Evolutionary conservation across 2,797 vertebrate species (phyloP).

Genomic region (Apodemus agrarius): DNA sequence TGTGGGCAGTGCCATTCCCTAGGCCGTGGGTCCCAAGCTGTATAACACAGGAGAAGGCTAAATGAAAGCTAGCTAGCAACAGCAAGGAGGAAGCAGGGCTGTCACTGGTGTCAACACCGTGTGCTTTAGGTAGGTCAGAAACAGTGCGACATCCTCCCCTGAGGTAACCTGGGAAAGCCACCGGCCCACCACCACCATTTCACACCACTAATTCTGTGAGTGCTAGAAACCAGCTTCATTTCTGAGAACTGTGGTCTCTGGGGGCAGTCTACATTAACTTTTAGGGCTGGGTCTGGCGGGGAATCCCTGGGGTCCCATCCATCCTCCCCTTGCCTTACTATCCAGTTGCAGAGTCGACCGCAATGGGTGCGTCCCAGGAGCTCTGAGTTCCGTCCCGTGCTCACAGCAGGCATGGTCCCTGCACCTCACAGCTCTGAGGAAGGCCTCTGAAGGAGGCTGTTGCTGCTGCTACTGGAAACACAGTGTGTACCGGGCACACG

Average conservation of each 20-base stretch:
- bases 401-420: neutral
- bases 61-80: neutral
- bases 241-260: neutral
- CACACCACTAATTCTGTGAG: neutral
- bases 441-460: neutral
- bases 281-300: neutral
- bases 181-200: rapidly evolving
- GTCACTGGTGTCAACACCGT: neutral
- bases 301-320: neutral
- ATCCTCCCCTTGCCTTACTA: neutral
- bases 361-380: neutral
- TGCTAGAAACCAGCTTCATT: neutral
- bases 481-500: neutral
- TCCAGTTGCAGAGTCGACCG: neutral
- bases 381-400: neutral
- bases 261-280: neutral
- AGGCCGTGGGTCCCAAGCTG: neutral
- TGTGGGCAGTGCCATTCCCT: neutral
- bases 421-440: neutral
- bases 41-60: neutral
- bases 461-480: neutral
- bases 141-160: neutral
- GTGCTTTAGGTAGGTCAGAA: neutral
- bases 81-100: neutral
- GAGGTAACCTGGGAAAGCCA: neutral